These are phyloP conservation scores for Nomada ferruginata DNA, from an alignment of 2,888 invertebrate species.

Conservation along the genomic window DNA sequence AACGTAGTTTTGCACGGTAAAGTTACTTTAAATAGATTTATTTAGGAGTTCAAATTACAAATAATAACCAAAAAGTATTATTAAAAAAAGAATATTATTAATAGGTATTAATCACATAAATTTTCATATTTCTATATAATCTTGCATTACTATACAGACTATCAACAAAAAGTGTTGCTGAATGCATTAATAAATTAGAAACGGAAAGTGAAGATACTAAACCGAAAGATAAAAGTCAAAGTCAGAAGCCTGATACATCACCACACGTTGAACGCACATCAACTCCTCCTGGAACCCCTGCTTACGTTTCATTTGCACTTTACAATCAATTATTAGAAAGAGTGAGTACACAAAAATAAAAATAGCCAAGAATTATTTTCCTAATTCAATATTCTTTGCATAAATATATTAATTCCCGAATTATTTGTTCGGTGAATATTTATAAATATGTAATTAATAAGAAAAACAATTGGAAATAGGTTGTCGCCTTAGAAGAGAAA, in stretches of 20 bases:
- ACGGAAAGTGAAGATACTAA: conserved; percentile 73
- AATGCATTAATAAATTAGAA: conserved; percentile 68
- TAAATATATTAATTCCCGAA: neutral
- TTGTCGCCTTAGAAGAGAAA: conserved; percentile 78
- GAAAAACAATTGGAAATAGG: conserved; percentile 65
- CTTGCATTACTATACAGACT: conserved; percentile 51
- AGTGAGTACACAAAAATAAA: conserved; percentile 69
- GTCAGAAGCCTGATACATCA: conserved; percentile 69
- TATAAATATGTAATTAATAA: conserved; percentile 27
- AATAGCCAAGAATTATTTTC: conserved; percentile 7
- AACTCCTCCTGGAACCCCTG: conserved; percentile 69
- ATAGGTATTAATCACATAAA: neutral
- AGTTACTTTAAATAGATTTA: neutral
- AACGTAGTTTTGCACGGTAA: conserved; percentile 74
- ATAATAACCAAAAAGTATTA: neutral
- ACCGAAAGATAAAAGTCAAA: conserved; percentile 76
- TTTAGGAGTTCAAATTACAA: neutral
- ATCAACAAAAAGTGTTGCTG: conserved; percentile 65
- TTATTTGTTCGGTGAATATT: neutral
- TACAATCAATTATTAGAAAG: conserved; percentile 81
- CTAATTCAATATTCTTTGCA: neutral
- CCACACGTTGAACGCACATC: conserved; percentile 61
- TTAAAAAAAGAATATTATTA: neutral
- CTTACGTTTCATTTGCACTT: conserved; percentile 80
- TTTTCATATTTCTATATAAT: neutral